Base-by-base conservation (phyloP, 2,113 vertebrate species). In the Burhinus oedicnemus region DNA sequence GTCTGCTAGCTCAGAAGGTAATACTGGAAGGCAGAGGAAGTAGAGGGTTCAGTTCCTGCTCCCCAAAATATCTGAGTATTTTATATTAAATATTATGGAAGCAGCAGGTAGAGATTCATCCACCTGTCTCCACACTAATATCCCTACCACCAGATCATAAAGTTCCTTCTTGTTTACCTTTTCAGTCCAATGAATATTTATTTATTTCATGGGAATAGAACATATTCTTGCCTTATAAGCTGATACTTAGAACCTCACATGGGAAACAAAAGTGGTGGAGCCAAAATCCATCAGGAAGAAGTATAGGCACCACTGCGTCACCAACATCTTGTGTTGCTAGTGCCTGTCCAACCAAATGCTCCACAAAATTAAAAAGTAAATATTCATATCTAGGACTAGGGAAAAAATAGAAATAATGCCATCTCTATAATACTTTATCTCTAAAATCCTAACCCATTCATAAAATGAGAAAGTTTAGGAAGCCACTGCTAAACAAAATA, bases 101-200 rank as follows among this genome's bases (percentile, higher is more conserved):
- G 16, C 17, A 70, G 22, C 23, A 83, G 36, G 36, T 27, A 45
- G 32, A 58, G 27, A 57, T 69, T 64, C 54, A 89, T 49, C 6
- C 65, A 71, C 60, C 74, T 79, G 27, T 47, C 34, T 87, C 42
- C 38, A 65, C 42, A 34, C n/a, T 66, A n/a, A 66, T 66, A 81
- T 65, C 44, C 58, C 49, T 91, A 7, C 7, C 1, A 12, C 32
- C 0, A 0, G 36, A 52, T 84, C 64, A 74, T 89, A 74, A 95
- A 78, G 54, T 84, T 81, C 21, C 34, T 74, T 84, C 81, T 91
- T 93, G 83, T 81, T 95, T 89, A 94, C 32, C 42, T 94, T 94
- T 94, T 62, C 3, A 2, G 54, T 83, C 71, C 58, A 89, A 60
- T 47, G 49, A 61, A 52, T 69, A 83, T 90, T 74, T 91, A 89